phyloP scores from a whole-genome alignment of 1,140 invertebrate genomes.

The Hyles vespertilio region DNA sequence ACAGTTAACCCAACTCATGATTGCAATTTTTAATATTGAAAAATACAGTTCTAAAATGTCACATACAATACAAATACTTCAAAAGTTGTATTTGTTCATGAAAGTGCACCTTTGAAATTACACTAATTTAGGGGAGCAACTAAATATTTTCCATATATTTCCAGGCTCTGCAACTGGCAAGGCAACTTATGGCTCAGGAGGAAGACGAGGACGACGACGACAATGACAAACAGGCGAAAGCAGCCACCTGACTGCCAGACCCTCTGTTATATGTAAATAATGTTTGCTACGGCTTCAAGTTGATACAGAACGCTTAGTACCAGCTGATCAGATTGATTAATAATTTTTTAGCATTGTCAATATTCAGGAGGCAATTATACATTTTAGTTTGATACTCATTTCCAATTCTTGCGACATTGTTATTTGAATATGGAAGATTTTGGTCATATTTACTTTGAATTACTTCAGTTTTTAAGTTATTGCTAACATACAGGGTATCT shows the following conservation, averaged over 20 bases:
- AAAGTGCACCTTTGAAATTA: too few relatives aligned
- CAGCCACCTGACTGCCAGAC: slow-evolving; percentile 49
- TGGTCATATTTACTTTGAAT: too few relatives aligned
- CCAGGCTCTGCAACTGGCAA: slow-evolving; percentile 89
- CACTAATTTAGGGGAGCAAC: not conserved
- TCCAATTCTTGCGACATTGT: too few relatives aligned
- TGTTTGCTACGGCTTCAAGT: slow-evolving; percentile 36
- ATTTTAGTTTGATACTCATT: too few relatives aligned
- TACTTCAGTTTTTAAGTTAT: too few relatives aligned
- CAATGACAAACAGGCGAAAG: slow-evolving; percentile 44
- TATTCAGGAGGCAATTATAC: not conserved
- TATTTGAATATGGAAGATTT: too few relatives aligned
- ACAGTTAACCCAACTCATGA: too few relatives aligned
- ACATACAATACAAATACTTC: too few relatives aligned
- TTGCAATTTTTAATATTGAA: too few relatives aligned
- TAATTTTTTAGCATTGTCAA: not conserved
- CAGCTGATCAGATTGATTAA: not conserved
- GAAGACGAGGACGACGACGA: slow-evolving; percentile 88
- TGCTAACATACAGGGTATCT: too few relatives aligned
- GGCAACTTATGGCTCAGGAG: slow-evolving; percentile 92
- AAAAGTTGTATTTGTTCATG: too few relatives aligned
- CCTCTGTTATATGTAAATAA: slow-evolving; percentile 25
- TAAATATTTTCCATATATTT: slow-evolving; percentile 13
- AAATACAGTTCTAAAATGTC: too few relatives aligned
- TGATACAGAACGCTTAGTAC: slow-evolving; percentile 1